These are phyloP conservation scores for Mus musculus DNA, from an alignment of 2,113 vertebrate species.

Conservation along the genomic window DNA sequence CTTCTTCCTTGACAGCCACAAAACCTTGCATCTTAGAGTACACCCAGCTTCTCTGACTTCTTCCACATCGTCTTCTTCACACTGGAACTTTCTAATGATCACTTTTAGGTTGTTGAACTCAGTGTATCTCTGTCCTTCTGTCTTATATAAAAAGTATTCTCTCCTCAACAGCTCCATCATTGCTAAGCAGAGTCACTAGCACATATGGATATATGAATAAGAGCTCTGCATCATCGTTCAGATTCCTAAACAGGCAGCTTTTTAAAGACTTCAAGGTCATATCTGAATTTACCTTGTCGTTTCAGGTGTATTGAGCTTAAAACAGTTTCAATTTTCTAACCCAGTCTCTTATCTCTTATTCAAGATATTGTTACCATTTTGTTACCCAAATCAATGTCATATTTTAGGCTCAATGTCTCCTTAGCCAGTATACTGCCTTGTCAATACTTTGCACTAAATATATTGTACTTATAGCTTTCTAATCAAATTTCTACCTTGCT, in stretches of 20 bases:
- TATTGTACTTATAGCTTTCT: not conserved
- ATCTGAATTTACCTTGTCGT: not conserved
- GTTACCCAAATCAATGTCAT: not conserved
- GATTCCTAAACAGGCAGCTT: not conserved
- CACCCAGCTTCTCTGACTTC: not conserved
- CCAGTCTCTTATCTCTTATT: not conserved
- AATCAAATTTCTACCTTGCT: not conserved
- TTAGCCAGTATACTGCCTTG: not conserved
- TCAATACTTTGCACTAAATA: not conserved
- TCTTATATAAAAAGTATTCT: not conserved
- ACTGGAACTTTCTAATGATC: not conserved
- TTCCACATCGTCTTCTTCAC: not conserved
- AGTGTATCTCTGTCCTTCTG: not conserved
- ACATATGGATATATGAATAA: no score
- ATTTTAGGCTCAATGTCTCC: not conserved
- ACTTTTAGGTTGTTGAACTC: not conserved
- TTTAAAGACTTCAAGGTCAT: not conserved
- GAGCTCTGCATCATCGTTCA: not conserved
- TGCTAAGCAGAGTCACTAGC: not conserved
- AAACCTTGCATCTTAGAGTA: not conserved
- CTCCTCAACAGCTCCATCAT: not conserved
- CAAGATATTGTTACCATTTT: not conserved
- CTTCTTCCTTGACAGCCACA: slow-evolving; percentile 17
- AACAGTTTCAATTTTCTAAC: not conserved
- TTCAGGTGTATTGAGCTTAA: slow-evolving; percentile 34